These are phyloP conservation scores for Apus apus DNA, from an alignment of 2,113 vertebrate species.

Conservation along the genomic window DNA sequence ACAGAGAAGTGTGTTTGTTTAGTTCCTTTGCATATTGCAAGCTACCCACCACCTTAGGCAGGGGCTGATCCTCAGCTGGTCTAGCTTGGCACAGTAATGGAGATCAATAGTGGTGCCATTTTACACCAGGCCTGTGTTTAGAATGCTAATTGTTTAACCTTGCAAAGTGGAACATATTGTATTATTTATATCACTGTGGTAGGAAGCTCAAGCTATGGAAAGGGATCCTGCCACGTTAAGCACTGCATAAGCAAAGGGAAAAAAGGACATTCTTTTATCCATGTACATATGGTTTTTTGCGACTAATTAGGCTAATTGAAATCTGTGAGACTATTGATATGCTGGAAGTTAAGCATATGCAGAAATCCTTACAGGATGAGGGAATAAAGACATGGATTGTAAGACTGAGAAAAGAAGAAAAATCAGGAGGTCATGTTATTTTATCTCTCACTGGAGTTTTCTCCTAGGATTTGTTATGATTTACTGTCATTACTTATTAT, in stretches of 20 bases:
- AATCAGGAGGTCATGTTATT: slow-evolving; percentile 57
- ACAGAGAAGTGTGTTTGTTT: not conserved
- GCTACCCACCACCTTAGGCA: not conserved
- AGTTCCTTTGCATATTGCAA: not conserved
- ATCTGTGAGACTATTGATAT: not conserved
- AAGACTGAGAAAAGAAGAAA: slow-evolving; percentile 36
- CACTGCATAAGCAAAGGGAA: not conserved
- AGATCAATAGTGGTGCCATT: slow-evolving; percentile 11
- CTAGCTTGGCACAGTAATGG: not conserved
- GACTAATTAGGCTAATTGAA: not conserved
- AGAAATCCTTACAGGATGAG: not conserved
- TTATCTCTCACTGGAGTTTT: slow-evolving; percentile 58
- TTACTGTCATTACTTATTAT: slow-evolving; percentile 61
- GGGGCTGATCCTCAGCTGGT: slow-evolving; percentile 26
- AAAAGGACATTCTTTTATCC: not conserved
- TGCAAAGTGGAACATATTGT: not conserved
- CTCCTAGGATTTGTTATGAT: slow-evolving; percentile 67
- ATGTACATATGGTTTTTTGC: not conserved
- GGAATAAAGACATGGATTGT: slow-evolving; percentile 19
- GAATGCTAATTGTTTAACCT: slow-evolving; percentile 28
- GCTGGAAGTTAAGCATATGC: not conserved
- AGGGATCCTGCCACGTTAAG: not conserved
- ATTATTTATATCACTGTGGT: not conserved
- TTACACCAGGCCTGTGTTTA: not conserved
- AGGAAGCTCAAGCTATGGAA: not conserved